Conservation (phyloP, 1,140 invertebrate genomes). For the Drosophila kepulauana region DNA sequence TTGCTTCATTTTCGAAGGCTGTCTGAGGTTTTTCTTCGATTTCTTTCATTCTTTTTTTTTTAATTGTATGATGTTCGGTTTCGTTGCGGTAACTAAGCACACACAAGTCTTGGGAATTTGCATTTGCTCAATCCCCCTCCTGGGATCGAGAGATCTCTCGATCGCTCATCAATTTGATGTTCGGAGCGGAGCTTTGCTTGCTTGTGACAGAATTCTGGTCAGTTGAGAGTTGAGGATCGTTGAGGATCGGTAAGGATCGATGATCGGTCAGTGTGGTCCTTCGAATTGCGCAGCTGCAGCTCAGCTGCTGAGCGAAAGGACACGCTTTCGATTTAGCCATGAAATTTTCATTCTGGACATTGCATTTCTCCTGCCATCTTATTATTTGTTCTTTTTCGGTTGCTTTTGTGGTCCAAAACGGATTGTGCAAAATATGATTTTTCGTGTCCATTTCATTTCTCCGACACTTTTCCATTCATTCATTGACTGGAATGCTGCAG, state of each 20-base stretch:
- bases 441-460: background rate
- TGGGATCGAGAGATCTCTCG: background rate
- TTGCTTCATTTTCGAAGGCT: slow-evolving; percentile 73
- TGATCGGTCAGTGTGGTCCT: slow-evolving; percentile 23
- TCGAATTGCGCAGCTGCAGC: slow-evolving; percentile 30
- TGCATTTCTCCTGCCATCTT: slow-evolving; percentile 42
- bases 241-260: too few species aligned
- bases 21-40: slow-evolving; percentile 14
- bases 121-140: slow-evolving; percentile 2
- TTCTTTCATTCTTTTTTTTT: slow-evolving; percentile 2
- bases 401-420: slow-evolving; percentile 10
- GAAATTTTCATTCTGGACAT: slow-evolving; percentile 70
- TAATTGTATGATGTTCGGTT: background rate
- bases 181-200: slow-evolving; percentile 26
- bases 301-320: slow-evolving; percentile 58
- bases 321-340: slow-evolving; percentile 72
- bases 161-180: slow-evolving; percentile 37
- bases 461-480: slow-evolving; percentile 7
- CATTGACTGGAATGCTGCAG: slow-evolving; percentile 8
- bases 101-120: slow-evolving; percentile 37
- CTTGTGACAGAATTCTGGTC: background rate
- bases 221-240: too few species aligned
- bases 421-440: slow-evolving; percentile 41
- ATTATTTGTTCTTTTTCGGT: slow-evolving; percentile 8
- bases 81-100: slow-evolving; percentile 32